Percentiles rank a stretch among this genome's conserved stretches.
Evolutionary conservation across 92 coral and sea anemone genomes (phyloP).

Genomic region (Porites lobata): DNA sequence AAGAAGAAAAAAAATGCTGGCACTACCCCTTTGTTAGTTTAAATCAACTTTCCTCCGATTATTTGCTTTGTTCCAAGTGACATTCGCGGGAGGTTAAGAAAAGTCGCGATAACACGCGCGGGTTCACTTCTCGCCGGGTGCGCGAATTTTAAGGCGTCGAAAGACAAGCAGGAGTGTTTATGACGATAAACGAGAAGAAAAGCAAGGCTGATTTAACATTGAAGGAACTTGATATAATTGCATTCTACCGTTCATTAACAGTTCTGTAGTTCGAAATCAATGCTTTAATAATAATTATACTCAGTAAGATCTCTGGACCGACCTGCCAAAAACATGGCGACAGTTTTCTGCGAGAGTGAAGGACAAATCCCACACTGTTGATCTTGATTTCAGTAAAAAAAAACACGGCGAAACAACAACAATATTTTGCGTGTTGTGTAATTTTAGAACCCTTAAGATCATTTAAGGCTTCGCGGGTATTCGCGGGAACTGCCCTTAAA

Average conservation of each 20-base stretch:
- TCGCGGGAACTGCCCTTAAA: conserved; percentile 39
- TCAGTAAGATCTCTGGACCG: conserved; percentile 26
- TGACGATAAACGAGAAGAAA: too few relatives aligned
- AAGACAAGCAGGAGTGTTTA: conserved; percentile 24
- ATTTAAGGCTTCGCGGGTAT: conserved; percentile 13
- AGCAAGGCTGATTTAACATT: too few relatives aligned
- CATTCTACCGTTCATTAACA: background rate
- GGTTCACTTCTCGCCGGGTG: too few relatives aligned
- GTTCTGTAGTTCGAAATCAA: conserved; percentile 14
- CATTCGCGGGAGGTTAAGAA: too few relatives aligned
- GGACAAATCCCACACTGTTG: conserved; percentile 17
- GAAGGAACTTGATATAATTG: too few relatives aligned
- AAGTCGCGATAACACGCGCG: too few relatives aligned
- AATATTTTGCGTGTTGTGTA: conserved; percentile 15
- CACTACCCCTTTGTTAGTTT: too few relatives aligned
- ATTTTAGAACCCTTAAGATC: conserved; percentile 15
- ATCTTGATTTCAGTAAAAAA: background rate
- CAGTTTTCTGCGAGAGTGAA: background rate
- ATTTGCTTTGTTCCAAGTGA: too few relatives aligned
- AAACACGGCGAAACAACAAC: background rate
- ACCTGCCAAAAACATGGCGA: conserved; percentile 21
- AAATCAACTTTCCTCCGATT: too few relatives aligned
- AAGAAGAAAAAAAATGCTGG: too few relatives aligned
- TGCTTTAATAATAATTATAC: conserved; percentile 19
- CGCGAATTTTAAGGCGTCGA: conserved; percentile 20